Evolutionary conservation across 2,888 invertebrate genomes (phyloP), one percentile per base, ranked within the genome.

Genomic region (Agonopterix alstromeriana): DNA sequence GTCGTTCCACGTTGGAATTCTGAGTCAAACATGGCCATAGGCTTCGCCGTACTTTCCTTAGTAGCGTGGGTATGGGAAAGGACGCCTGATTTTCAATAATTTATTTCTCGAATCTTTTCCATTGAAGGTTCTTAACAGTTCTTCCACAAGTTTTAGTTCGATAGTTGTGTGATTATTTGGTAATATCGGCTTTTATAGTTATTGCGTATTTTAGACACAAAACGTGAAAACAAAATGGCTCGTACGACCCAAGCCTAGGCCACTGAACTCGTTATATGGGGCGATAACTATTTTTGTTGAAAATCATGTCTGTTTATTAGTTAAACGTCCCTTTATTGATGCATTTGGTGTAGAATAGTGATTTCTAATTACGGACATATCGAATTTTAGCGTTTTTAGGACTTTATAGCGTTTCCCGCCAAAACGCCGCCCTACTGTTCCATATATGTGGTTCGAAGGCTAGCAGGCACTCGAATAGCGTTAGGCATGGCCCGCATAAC

Each of bases 171-270:
- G 80, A 80, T 86, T 82, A 81, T 79, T 77, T 82, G 63, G 80
- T 77, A 82, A 82, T 80, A 66, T 70, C 71, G 87, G 78, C 82
- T 79, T 74, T 68, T 74, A 65, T 63, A 75, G 79, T 75, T 80
- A 87, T 72, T 87, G 87, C 88, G 85, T 88, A 88, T 85, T 87
- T 86, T 87, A 80, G 69, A 77, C 83, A 79, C 78, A 85, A 85
- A 77, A 76, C 73, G 85, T 82, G 81, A 89, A 89, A 89, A 89
- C 89, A 89, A 89, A 89, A 89, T 89, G 89, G 89, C 89, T 89
- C 89, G 75, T 83, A 71, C 82, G 76, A 83, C 81, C 82, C 82
- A 83, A 82, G 86, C 86, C 68, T 83, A 79, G 86, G 82, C 80
- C 87, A 85, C 78, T 85, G 88, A 86, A 86, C 87, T 86, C 85